These are phyloP conservation scores for Setophaga petechia DNA, from an alignment of 2,113 vertebrate species.

Conservation along the genomic window DNA sequence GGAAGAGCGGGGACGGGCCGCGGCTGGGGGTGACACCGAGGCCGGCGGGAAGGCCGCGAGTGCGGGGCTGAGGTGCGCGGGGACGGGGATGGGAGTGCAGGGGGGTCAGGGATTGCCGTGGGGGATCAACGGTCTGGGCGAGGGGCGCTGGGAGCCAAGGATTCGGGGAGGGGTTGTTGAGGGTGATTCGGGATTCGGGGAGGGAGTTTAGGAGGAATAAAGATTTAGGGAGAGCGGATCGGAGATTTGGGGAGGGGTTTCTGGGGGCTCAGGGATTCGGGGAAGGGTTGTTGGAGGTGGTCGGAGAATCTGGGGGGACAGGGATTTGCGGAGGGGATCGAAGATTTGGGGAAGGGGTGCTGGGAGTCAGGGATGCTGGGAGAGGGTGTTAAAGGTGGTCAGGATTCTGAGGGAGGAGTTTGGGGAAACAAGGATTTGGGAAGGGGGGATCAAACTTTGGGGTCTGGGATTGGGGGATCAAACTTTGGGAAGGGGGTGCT, in stretches of 20 bases:
- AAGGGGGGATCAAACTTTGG: not conserved
- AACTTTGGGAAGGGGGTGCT: not conserved
- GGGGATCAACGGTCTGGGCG: too few species aligned
- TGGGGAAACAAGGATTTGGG: not conserved
- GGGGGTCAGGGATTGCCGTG: not conserved
- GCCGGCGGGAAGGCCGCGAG: not conserved
- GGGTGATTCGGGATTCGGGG: not conserved
- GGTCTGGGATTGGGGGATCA: not conserved
- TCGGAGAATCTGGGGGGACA: not conserved
- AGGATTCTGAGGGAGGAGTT: not conserved
- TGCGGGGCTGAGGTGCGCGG: not conserved
- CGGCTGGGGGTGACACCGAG: accelerated
- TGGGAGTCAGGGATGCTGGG: not conserved
- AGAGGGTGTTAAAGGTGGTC: not conserved
- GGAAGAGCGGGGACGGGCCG: not conserved
- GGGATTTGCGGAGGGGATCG: not conserved
- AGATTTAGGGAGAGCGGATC: not conserved
- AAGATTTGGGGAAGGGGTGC: not conserved
- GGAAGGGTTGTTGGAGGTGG: not conserved
- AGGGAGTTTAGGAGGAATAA: not conserved
- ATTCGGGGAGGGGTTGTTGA: not conserved
- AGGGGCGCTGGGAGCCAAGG: not conserved
- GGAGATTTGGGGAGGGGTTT: not conserved
- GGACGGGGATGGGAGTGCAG: not conserved
- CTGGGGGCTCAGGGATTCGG: not conserved